Percentiles rank a stretch among this genome's conserved stretches.
These are phyloP conservation scores for Oreochromis tanganicae DNA, from an alignment of 2,113 vertebrate genomes.

Conservation along the genomic window DNA sequence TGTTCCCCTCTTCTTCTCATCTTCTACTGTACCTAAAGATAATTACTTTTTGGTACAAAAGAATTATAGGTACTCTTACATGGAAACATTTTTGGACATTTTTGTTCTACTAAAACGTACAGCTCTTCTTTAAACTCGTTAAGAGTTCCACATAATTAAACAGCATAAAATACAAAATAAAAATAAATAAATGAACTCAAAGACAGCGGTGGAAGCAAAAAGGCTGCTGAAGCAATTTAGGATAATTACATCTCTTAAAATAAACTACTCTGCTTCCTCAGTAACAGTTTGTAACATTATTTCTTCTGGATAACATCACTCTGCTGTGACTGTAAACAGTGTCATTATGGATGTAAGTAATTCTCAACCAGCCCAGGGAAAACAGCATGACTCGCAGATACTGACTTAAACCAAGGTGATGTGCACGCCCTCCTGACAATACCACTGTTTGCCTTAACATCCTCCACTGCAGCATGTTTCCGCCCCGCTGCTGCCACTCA, in stretches of 20 bases:
- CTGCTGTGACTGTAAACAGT: neutral
- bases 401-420: neutral
- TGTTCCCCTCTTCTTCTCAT: neutral
- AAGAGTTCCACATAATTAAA: neutral
- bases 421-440: neutral
- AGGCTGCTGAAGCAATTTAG: neutral
- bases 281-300: neutral
- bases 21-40: neutral
- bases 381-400: neutral
- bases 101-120: neutral
- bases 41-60: neutral
- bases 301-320: conserved; percentile 1
- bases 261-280: neutral
- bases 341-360: neutral
- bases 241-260: neutral
- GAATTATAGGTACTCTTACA: neutral
- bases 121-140: neutral
- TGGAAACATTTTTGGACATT: neutral
- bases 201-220: neutral
- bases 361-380: neutral
- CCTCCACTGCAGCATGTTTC: neutral
- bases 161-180: neutral
- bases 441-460: neutral
- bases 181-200: neutral
- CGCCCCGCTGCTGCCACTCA: neutral